Evolutionary conservation across 1,140 invertebrate species (phyloP), one percentile per base, ranked within the genome.

Genomic region (Stenopsyche tienmushanensis): DNA sequence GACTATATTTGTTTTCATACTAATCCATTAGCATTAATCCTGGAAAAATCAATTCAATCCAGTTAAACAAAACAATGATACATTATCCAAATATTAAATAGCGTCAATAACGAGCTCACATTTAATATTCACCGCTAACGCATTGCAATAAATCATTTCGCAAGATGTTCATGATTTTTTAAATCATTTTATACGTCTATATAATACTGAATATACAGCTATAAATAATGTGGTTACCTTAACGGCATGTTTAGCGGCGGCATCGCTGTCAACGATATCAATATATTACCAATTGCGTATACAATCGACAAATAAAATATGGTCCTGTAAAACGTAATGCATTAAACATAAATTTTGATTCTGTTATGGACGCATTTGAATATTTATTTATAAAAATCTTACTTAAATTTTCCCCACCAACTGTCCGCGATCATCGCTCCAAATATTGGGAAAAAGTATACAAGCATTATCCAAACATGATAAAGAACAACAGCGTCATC

Each of bases 231-330:
- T 34, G 5, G 7, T 44, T 50, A 60, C 58, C 58, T 34, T 54
- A 49, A 3, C 26, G 50, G 50, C n/a, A 53, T 42, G n/a, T 18
- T 10, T 9, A 45, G n/a, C 42, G 76, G 83, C 54, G 79, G 90
- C 76, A 80, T 86, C 60, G 89, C 83, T 3, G 84, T 82, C 0
- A 90, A 50, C 0, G 96, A 84, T 60, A 98, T 80, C 0, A 96
- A 73, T 2, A 94, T 74, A 76, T 91, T 94, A 23, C 96, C 97
- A 21, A 87, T 15, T 0, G 90, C 87, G 74, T 98, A 98, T 13
- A 98, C 80, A 24, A 96, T 80, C 5, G 93, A 97, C 2, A 97
- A 76, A 75, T 90, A 94, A 20, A 96, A 77, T 65, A 96, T 96
- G 0, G 94, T 96, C 79, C 84, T 88, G 78, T 87, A 96, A 79